Conservation (phyloP, 2,113 vertebrate species). For the human region GRCh38 chr6:38377001-38377500, state of each 20-base stretch:
- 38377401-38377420: slow-evolving; percentile 23
- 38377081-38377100: slow-evolving; percentile 61
- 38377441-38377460: background rate
- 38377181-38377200: slow-evolving; percentile 37
- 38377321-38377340: slow-evolving; percentile 46
- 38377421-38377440: slow-evolving; percentile 20
- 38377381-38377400: slow-evolving; percentile 60
- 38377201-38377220: slow-evolving; percentile 63
- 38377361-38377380: slow-evolving; percentile 40
- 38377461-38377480: slow-evolving; percentile 10
- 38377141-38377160: slow-evolving; percentile 64
- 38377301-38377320: slow-evolving; percentile 52
- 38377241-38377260: slow-evolving; percentile 29
- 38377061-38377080: slow-evolving; percentile 66
- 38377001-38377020: slow-evolving; percentile 15
- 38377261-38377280: slow-evolving; percentile 61
- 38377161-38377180: slow-evolving; percentile 56
- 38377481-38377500: background rate
- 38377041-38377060: slow-evolving; percentile 59
- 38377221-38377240: slow-evolving; percentile 65
- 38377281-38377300: slow-evolving; percentile 49
- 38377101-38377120: slow-evolving; percentile 64
- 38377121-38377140: slow-evolving; percentile 56
- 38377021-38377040: slow-evolving; percentile 40
- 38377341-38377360: slow-evolving; percentile 63